Percentiles rank a stretch among this genome's conserved stretches.
Conservation (phyloP, 2,113 vertebrate species). For the Telmatochromis brichardi region DNA sequence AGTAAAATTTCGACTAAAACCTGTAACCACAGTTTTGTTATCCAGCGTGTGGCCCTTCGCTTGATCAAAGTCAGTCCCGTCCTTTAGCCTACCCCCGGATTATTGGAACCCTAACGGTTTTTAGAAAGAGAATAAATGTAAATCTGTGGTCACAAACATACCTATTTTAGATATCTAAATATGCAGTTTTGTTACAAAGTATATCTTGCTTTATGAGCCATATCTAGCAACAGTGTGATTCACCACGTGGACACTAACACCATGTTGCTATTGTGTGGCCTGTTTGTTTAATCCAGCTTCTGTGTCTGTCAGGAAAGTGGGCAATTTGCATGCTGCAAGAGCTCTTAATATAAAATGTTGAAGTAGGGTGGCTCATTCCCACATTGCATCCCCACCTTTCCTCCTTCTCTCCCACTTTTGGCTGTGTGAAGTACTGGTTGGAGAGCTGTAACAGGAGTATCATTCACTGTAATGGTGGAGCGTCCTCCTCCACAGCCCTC, state of each 20-base stretch:
- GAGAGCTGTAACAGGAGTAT: conserved; percentile 60
- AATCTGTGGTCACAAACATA: not conserved
- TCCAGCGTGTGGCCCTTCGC: not conserved
- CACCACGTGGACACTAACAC: not conserved
- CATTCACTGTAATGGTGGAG: conserved; percentile 58
- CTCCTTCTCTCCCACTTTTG: conserved; percentile 52
- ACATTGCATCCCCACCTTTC: conserved; percentile 48
- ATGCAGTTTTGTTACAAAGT: not conserved
- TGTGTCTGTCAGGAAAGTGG: conserved; percentile 48
- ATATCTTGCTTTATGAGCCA: not conserved
- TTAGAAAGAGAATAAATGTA: not conserved
- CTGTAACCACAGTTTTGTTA: not conserved
- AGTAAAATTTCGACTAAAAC: not conserved
- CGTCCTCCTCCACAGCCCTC: conserved; percentile 61
- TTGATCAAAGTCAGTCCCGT: not conserved
- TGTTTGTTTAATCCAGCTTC: conserved; percentile 56
- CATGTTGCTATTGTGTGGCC: not conserved
- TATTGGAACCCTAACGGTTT: not conserved
- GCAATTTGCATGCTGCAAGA: conserved; percentile 46
- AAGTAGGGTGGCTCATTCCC: conserved; percentile 54
- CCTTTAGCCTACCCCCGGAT: fast-evolving
- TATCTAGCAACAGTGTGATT: not conserved
- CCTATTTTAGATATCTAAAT: not conserved
- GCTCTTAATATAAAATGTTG: conserved; percentile 49
- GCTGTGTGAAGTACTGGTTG: conserved; percentile 33